A percentile compares a stretch with the other conserved stretches of the same genome.
Conservation (phyloP, 2,888 invertebrate genomes). For the Lasioglossum leucozonium region DNA sequence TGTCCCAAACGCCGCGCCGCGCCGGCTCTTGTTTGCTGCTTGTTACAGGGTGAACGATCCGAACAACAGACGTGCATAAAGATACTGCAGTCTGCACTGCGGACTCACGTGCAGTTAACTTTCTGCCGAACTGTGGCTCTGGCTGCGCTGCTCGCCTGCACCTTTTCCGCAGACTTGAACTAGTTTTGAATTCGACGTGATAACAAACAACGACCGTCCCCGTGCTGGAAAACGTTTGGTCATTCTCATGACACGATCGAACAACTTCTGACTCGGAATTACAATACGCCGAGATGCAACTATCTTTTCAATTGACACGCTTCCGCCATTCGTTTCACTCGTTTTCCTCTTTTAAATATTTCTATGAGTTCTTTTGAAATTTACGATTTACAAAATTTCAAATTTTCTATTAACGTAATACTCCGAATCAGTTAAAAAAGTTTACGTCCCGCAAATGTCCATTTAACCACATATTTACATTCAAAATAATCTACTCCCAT, state of each 20-base stretch:
- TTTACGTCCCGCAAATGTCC: no score
- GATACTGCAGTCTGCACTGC: slow-evolving; percentile 79
- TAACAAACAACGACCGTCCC: slow-evolving; percentile 38
- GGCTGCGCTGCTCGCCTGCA: slow-evolving; percentile 20
- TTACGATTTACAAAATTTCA: no score
- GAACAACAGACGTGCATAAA: slow-evolving; percentile 43
- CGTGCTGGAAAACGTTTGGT: background rate
- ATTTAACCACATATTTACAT: no score
- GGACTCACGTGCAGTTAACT: slow-evolving; percentile 71
- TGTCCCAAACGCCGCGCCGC: background rate
- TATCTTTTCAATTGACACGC: background rate
- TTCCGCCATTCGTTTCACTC: background rate
- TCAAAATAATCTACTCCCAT: background rate
- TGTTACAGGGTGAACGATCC: slow-evolving; percentile 55
- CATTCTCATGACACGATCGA: background rate
- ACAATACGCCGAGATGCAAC: background rate
- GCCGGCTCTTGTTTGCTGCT: slow-evolving; percentile 36
- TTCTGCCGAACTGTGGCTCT: slow-evolving; percentile 48
- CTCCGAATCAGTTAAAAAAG: no score
- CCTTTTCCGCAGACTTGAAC: slow-evolving; percentile 47
- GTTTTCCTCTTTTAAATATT: no score
- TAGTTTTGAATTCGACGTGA: slow-evolving; percentile 49
- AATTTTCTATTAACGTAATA: no score
- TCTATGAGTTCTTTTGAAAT: no score
- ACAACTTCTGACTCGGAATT: background rate